These are phyloP conservation scores for Dicerorhinus sumatrensis DNA, from an alignment of 2,113 vertebrate species.

Conservation along the genomic window DNA sequence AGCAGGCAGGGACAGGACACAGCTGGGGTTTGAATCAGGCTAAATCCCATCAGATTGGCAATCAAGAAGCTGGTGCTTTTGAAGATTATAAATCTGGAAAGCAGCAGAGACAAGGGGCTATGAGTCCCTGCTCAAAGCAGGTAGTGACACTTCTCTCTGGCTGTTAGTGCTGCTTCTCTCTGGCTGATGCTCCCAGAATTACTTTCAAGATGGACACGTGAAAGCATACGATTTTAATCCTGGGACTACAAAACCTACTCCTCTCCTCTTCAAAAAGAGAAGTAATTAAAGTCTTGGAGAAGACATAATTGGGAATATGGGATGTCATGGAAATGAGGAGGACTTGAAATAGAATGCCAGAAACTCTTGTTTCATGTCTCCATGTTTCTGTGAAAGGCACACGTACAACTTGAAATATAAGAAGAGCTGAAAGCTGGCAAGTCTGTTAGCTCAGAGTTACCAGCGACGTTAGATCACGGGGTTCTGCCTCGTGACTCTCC, in stretches of 20 bases:
- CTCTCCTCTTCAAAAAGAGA: conserved; percentile 25
- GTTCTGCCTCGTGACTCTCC: background rate
- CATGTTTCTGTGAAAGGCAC: conserved; percentile 53
- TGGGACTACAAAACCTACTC: background rate
- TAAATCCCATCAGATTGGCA: conserved; percentile 79
- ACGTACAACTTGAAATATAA: background rate
- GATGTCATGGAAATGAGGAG: conserved; percentile 12
- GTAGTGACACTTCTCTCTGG: conserved; percentile 60
- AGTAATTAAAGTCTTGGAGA: conserved; percentile 39
- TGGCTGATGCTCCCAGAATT: conserved; percentile 14
- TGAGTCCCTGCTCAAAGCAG: conserved; percentile 49
- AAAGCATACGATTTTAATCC: background rate
- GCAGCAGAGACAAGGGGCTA: background rate
- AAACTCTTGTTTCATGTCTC: conserved; percentile 11
- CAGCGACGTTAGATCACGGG: background rate
- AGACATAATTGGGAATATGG: conserved; percentile 43
- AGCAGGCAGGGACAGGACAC: conserved; percentile 71
- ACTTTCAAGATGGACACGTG: background rate
- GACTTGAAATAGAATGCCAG: conserved; percentile 20
- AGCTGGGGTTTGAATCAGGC: conserved; percentile 77
- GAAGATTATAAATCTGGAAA: conserved; percentile 79
- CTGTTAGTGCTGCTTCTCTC: background rate
- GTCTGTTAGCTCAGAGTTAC: background rate
- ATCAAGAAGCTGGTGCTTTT: conserved; percentile 75
- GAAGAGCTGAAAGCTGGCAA: background rate